phyloP scores from a whole-genome alignment of 2,113 vertebrate species.

The Corythornis vintsioides region DNA sequence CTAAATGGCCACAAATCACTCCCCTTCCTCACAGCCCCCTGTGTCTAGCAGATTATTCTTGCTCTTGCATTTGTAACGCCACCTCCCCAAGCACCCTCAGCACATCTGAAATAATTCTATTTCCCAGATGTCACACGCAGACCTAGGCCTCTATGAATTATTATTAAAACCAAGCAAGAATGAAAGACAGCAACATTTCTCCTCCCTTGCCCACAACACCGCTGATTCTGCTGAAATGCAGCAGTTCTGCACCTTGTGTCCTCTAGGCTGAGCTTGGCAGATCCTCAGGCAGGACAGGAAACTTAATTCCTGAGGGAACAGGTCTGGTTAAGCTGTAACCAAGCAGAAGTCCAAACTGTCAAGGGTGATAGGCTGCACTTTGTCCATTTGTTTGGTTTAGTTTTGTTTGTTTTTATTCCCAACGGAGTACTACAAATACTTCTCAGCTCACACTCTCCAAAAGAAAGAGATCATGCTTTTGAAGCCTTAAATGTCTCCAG shows the following conservation, averaged over 20 bases:
- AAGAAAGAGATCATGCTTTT: not conserved
- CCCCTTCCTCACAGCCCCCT: not conserved
- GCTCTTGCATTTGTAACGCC: not conserved
- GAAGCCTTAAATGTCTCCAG: not conserved
- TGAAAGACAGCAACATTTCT: not conserved
- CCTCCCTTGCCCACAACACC: not conserved
- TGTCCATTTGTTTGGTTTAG: not conserved
- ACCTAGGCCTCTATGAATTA: not conserved
- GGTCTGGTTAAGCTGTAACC: not conserved
- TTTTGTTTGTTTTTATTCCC: not conserved
- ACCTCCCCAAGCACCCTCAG: constrained; percentile 11
- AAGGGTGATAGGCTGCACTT: not conserved
- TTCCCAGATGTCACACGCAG: not conserved
- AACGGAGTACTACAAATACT: not conserved
- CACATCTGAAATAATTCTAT: constrained; percentile 14
- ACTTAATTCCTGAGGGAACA: not conserved
- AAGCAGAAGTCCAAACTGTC: not conserved
- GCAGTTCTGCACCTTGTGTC: not conserved
- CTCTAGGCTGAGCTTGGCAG: not conserved
- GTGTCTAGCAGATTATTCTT: constrained; percentile 16
- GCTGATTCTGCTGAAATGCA: not conserved
- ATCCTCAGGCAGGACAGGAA: not conserved
- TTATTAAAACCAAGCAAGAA: constrained; percentile 18
- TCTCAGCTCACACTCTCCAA: not conserved
- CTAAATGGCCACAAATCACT: constrained; percentile 50